A percentile compares a stretch with the other conserved stretches of the same genome.
Conservation (phyloP, 2,888 invertebrate genomes). For the Mallateleia sp. region DNA sequence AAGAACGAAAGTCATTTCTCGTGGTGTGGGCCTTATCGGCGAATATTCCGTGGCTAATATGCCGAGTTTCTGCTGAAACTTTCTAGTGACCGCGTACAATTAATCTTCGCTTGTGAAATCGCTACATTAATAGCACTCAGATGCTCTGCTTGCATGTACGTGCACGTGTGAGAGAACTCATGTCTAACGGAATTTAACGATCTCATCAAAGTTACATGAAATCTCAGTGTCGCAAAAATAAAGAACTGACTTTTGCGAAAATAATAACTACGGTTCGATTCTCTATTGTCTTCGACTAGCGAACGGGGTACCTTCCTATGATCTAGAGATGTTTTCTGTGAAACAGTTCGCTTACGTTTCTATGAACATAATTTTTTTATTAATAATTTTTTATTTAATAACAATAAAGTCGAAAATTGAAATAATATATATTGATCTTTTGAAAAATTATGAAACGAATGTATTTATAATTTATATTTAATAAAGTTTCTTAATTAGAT, state of each 20-base stretch:
- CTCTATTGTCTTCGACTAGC: conserved; percentile 25
- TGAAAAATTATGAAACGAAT: no score
- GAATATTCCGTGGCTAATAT: conserved; percentile 64
- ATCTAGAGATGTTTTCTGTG: conserved; percentile 30
- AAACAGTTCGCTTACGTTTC: no score
- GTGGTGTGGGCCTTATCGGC: no score
- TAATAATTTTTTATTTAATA: no score
- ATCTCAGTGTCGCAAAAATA: conserved; percentile 43
- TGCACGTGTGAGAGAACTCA: conserved; percentile 2
- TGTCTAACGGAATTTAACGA: conserved; percentile 49
- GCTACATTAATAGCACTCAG: conserved; percentile 47
- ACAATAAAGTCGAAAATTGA: no score
- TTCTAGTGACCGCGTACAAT: conserved; percentile 65
- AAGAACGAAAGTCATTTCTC: conserved; percentile 46
- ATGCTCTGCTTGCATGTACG: conserved; percentile 6
- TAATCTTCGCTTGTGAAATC: conserved; percentile 62
- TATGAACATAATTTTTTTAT: no score
- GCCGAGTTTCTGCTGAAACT: conserved; percentile 54
- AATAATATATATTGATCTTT: no score
- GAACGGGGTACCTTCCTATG: conserved; percentile 21
- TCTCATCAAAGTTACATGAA: conserved; percentile 63
- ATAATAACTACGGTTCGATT: conserved; percentile 44
- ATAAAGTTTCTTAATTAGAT: no score
- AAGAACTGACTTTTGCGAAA: conserved; percentile 33
- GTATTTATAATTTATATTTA: no score